phyloP scores from a whole-genome alignment of 2,113 vertebrate species.

The Nannobrachium achirus region DNA sequence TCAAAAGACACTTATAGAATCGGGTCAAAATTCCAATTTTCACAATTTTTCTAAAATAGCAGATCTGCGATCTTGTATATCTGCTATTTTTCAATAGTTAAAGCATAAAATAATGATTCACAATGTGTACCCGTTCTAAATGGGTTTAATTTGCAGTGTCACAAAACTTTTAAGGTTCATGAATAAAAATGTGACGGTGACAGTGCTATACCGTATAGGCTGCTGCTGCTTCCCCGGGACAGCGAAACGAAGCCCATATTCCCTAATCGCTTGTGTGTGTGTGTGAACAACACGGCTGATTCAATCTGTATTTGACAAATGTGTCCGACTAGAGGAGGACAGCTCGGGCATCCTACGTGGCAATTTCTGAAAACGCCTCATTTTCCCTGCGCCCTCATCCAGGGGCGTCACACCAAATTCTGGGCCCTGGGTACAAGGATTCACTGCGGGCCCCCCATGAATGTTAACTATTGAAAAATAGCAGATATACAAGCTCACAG shows the following conservation, averaged over 20 bases:
- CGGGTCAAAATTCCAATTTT: no score
- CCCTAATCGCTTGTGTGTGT: constrained; percentile 52
- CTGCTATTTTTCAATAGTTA: no score
- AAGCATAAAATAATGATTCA: no score
- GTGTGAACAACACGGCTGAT: constrained; percentile 62
- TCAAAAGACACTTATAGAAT: no score
- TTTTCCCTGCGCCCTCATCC: constrained; percentile 57
- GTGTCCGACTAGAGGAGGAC: constrained; percentile 63
- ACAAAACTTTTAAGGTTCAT: constrained; percentile 54
- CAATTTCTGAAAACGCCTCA: constrained; percentile 69
- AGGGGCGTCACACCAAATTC: no score
- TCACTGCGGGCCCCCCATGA: no score
- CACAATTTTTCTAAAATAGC: no score
- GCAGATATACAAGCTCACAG: no score
- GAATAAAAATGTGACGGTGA: constrained; percentile 33
- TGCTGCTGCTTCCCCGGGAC: constrained; percentile 13
- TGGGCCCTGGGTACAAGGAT: no score
- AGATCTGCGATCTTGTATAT: no score
- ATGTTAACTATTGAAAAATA: no score
- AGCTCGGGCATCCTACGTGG: constrained; percentile 56
- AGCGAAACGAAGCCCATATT: constrained; percentile 48
- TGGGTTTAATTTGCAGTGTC: constrained; percentile 39
- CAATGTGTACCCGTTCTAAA: no score
- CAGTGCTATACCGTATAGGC: constrained; percentile 26
- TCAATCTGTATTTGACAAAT: constrained; percentile 71